Evolutionary conservation across 2,113 vertebrate genomes (phyloP).

Genomic region (Platichthys stellatus): DNA sequence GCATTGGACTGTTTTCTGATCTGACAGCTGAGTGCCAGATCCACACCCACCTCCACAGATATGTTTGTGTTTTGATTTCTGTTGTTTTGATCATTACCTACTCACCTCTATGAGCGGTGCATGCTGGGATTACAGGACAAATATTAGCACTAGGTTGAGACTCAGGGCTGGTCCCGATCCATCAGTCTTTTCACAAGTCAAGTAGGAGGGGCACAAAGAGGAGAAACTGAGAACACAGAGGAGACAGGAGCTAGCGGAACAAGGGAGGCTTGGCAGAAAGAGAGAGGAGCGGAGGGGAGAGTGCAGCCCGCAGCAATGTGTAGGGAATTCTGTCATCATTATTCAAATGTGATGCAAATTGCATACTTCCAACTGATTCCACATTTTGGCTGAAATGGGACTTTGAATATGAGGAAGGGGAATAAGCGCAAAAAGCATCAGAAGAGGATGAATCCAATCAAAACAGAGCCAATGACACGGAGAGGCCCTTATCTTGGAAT

Average conservation of each 20-base stretch:
- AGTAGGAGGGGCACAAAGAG: constrained; percentile 9
- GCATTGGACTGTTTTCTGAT: too few relatives aligned
- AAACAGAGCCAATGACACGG: constrained; percentile 35
- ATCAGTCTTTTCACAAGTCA: constrained; percentile 31
- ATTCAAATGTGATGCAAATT: constrained; percentile 68
- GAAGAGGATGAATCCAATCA: constrained; percentile 49
- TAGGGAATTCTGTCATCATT: constrained; percentile 44
- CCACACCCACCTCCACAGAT: too few relatives aligned
- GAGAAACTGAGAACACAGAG: background rate
- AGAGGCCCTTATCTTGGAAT: constrained; percentile 20
- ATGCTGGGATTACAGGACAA: constrained; percentile 46
- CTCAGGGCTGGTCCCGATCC: constrained; percentile 6
- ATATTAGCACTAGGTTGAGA: constrained; percentile 22
- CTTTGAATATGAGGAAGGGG: constrained; percentile 31
- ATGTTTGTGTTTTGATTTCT: too few relatives aligned
- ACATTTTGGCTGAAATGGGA: constrained; percentile 35
- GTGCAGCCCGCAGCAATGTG: constrained; percentile 30
- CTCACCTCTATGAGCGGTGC: constrained; percentile 10
- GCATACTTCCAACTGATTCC: constrained; percentile 50
- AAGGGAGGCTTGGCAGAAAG: constrained; percentile 11
- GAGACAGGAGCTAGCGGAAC: constrained; percentile 8
- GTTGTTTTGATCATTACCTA: too few relatives aligned
- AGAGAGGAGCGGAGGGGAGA: background rate
- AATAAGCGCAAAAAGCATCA: constrained; percentile 25
- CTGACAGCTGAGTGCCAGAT: too few relatives aligned